A percentile compares a stretch with the other conserved stretches of the same genome.
phyloP scores from a whole-genome alignment of 1,140 invertebrate genomes.

The Zaprionus tsacasi region DNA sequence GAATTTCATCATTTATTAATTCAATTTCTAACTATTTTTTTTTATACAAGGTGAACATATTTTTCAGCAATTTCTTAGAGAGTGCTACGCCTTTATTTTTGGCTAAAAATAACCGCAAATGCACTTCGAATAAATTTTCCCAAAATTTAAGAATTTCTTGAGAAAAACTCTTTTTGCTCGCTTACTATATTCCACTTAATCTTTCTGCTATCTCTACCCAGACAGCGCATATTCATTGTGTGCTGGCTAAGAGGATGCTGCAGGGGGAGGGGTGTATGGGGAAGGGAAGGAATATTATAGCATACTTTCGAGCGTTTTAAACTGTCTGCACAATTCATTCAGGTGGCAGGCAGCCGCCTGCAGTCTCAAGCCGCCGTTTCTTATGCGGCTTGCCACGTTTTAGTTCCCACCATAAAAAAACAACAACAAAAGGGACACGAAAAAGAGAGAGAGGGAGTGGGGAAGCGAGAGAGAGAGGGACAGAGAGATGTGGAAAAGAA shows the following conservation, averaged over 20 bases:
- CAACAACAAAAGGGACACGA: conserved; percentile 28
- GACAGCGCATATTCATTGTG: conserved; percentile 9
- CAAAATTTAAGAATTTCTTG: background rate
- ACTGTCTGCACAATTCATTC: conserved; percentile 46
- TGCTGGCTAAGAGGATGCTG: background rate
- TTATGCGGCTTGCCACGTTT: conserved; percentile 46
- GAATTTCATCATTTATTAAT: too few relatives aligned
- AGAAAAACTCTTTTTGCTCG: background rate
- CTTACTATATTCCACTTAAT: conserved; percentile 2
- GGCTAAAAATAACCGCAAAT: background rate
- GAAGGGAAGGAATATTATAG: conserved; percentile 3
- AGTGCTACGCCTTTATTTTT: background rate
- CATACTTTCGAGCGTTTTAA: conserved; percentile 42
- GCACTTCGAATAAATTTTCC: background rate
- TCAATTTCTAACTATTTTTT: too few relatives aligned
- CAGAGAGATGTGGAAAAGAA: conserved; percentile 20
- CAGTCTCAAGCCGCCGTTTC: conserved; percentile 6
- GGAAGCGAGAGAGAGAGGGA: background rate
- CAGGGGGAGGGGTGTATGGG: too few relatives aligned
- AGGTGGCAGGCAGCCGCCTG: conserved; percentile 25
- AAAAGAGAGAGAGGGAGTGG: conserved; percentile 11
- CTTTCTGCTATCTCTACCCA: conserved; percentile 6
- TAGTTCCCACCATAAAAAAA: conserved; percentile 29
- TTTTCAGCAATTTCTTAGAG: background rate
- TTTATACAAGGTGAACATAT: too few relatives aligned